Conservation (phyloP, 2,113 vertebrate genomes). For the Myiopsitta monachus region DNA sequence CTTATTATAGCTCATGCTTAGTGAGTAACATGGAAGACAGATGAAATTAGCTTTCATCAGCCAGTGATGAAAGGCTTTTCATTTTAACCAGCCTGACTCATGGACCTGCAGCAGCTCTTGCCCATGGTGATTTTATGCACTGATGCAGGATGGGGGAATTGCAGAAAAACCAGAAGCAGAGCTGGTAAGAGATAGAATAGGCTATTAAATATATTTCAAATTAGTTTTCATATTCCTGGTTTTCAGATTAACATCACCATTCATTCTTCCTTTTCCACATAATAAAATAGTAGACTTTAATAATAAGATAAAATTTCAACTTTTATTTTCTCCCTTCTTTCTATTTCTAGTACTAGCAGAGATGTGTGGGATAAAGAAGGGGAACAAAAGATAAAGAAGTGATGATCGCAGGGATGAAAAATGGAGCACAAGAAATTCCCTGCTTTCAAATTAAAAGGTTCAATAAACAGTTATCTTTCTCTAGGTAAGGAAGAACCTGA, state of each 20-base stretch:
- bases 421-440: not conserved
- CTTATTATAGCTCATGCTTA: not conserved
- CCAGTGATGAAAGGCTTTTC: not conserved
- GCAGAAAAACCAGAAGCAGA: not conserved
- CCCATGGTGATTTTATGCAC: accelerated
- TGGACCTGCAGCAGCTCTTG: not conserved
- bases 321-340: not conserved
- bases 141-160: not conserved
- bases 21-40: not conserved
- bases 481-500: not conserved
- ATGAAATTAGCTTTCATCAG: not conserved
- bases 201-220: not conserved
- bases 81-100: not conserved
- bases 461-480: not conserved
- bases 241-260: not conserved
- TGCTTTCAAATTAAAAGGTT: not conserved
- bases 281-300: not conserved
- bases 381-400: not conserved
- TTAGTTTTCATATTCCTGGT: not conserved
- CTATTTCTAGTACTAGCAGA: not conserved
- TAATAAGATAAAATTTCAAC: not conserved
- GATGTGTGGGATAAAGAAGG: not conserved
- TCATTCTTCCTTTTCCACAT: not conserved
- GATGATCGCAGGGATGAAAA: not conserved
- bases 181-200: not conserved